Percentiles rank a stretch among this genome's conserved stretches.
phyloP scores from a whole-genome alignment of 2,888 invertebrate genomes.

The Stomorhina lunata region DNA sequence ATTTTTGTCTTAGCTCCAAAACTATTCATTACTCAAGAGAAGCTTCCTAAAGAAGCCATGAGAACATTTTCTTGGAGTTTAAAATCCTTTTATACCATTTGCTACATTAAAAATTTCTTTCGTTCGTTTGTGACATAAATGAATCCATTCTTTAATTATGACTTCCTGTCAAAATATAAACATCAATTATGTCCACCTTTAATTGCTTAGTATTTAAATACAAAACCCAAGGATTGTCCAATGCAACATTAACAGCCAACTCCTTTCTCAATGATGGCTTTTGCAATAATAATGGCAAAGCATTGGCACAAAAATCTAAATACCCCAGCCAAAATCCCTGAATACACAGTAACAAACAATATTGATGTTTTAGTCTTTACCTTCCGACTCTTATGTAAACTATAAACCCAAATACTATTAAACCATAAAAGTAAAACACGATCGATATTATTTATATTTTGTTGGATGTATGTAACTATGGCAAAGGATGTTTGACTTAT shows the following conservation, averaged over 20 bases:
- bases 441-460: conserved; percentile 43
- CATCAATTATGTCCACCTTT: conserved; percentile 66
- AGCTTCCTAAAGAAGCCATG: too few relatives aligned
- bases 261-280: too few relatives aligned
- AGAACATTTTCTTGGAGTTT: too few relatives aligned
- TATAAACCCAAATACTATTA: conserved; percentile 30
- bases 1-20: too few relatives aligned
- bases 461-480: conserved; percentile 6
- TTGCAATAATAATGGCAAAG: conserved; percentile 32
- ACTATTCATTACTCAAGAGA: too few relatives aligned
- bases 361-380: conserved; percentile 9
- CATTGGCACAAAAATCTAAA: conserved; percentile 48
- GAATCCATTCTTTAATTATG: conserved; percentile 57
- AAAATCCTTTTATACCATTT: too few relatives aligned
- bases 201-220: conserved; percentile 56
- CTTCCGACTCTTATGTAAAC: conserved; percentile 6
- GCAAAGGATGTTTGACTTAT: conserved; percentile 7
- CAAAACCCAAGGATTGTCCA: background rate
- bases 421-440: conserved; percentile 39
- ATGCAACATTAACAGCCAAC: too few relatives aligned
- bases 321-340: conserved; percentile 28
- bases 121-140: conserved; percentile 14
- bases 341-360: conserved; percentile 24
- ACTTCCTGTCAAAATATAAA: conserved; percentile 65
- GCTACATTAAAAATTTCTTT: background rate